These are phyloP conservation scores for Petromus typicus DNA, from an alignment of 2,113 vertebrate genomes.

Conservation along the genomic window DNA sequence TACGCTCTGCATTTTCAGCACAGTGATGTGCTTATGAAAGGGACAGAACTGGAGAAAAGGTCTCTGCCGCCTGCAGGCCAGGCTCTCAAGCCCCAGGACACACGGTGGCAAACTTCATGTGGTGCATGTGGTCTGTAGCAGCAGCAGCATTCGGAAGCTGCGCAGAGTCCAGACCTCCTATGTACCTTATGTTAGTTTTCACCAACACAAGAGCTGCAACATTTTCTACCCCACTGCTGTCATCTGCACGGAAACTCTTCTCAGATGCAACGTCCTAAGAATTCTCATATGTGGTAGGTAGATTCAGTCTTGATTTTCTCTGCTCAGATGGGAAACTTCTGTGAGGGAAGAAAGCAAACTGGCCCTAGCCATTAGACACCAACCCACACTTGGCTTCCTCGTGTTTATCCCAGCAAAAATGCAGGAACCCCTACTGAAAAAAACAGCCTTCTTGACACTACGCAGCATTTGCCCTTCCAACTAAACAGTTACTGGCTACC, in stretches of 20 bases:
- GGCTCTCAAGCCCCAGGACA: accelerated
- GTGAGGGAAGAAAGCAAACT: not conserved
- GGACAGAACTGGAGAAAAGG: not conserved
- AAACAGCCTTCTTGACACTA: not conserved
- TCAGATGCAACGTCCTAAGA: conserved; percentile 19
- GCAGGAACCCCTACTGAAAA: not conserved
- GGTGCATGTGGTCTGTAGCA: conserved; percentile 17
- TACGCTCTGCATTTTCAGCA: accelerated
- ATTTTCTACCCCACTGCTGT: conserved; percentile 23
- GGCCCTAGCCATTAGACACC: not conserved
- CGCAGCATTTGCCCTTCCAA: conserved; percentile 24
- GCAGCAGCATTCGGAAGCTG: conserved; percentile 1
- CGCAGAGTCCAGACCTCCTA: conserved; percentile 63
- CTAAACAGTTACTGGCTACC: conserved; percentile 41
- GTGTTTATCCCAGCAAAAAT: conserved; percentile 4
- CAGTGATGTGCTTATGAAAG: not conserved
- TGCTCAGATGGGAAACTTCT: not conserved
- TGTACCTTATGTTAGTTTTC: conserved; percentile 64
- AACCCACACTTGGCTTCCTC: not conserved
- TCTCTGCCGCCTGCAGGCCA: not conserved
- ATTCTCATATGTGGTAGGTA: accelerated
- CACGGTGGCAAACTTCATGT: not conserved
- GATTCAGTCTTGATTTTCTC: not conserved
- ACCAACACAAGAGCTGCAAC: conserved; percentile 57
- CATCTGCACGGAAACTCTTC: conserved; percentile 43